Percentiles rank a stretch among this genome's conserved stretches.
These are phyloP conservation scores for Theristicus caerulescens DNA, from an alignment of 2,113 vertebrate genomes.

Conservation along the genomic window DNA sequence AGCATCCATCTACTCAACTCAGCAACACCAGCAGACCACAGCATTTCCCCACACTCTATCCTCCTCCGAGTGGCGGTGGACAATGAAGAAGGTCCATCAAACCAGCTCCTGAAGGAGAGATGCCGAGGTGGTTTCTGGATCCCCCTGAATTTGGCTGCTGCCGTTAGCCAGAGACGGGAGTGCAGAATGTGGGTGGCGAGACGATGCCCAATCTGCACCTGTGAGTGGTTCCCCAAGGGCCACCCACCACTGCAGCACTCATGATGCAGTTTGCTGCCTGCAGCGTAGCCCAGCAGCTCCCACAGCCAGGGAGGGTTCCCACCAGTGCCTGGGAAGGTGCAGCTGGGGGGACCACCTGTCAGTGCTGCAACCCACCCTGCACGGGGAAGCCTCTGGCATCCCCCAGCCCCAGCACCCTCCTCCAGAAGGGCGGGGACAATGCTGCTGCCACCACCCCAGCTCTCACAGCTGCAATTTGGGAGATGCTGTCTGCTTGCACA, in stretches of 20 bases:
- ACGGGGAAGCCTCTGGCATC: fast-evolving
- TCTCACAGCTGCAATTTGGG: fast-evolving
- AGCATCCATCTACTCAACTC: fast-evolving
- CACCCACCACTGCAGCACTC: no score
- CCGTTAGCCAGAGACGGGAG: fast-evolving
- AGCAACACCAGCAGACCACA: fast-evolving
- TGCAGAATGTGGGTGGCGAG: fast-evolving
- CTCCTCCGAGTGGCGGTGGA: neutral
- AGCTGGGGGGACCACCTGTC: no score
- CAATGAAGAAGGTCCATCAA: neutral
- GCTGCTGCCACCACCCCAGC: no score
- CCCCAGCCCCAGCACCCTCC: no score
- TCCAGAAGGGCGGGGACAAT: neutral
- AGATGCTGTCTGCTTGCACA: neutral
- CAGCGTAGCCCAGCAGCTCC: neutral
- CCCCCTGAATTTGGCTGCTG: neutral
- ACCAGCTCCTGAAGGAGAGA: no score
- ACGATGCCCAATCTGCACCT: fast-evolving
- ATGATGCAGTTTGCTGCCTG: fast-evolving
- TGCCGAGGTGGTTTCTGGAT: neutral
- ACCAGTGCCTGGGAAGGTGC: no score
- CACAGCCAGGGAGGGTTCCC: neutral
- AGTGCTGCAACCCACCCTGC: neutral
- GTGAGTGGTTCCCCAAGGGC: neutral
- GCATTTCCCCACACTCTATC: fast-evolving